A percentile compares a stretch with the other conserved stretches of the same genome.
Evolutionary conservation across 2,113 vertebrate genomes (phyloP).

Genomic region (Calonectris borealis): DNA sequence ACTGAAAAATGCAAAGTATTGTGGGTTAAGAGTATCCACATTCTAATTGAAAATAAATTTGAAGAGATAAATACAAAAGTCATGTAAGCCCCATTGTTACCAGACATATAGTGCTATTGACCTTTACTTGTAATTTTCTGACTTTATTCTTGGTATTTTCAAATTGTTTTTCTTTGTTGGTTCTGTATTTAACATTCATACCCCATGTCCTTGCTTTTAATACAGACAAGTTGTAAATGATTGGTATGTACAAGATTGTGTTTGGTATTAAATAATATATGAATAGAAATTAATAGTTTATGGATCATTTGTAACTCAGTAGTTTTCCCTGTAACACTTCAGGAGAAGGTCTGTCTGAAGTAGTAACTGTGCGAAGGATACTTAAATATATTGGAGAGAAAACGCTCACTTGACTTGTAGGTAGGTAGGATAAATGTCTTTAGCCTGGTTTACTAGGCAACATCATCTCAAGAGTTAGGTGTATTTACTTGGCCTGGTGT

Average conservation of each 20-base stretch:
- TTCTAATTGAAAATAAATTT: not conserved
- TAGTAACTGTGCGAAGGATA: not conserved
- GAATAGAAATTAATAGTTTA: not conserved
- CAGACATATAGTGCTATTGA: not conserved
- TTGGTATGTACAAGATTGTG: not conserved
- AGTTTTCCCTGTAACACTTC: not conserved
- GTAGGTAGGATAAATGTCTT: not conserved
- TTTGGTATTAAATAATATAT: not conserved
- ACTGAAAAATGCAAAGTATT: not conserved
- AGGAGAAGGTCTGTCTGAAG: not conserved
- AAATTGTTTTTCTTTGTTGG: not conserved
- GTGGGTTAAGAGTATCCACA: not conserved
- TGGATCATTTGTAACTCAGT: not conserved
- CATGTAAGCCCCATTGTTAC: not conserved
- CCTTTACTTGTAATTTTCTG: not conserved
- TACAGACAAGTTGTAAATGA: not conserved
- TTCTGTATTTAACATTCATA: not conserved
- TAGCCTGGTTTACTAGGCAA: not conserved
- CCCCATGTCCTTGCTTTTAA: not conserved
- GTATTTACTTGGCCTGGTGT: not conserved
- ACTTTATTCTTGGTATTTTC: not conserved
- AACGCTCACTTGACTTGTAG: not conserved
- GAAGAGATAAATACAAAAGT: not conserved
- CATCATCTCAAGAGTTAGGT: accelerated
- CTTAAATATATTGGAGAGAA: not conserved